Evolutionary conservation across 2,888 invertebrate species (phyloP).

Genomic region (Andrena trimmerana): DNA sequence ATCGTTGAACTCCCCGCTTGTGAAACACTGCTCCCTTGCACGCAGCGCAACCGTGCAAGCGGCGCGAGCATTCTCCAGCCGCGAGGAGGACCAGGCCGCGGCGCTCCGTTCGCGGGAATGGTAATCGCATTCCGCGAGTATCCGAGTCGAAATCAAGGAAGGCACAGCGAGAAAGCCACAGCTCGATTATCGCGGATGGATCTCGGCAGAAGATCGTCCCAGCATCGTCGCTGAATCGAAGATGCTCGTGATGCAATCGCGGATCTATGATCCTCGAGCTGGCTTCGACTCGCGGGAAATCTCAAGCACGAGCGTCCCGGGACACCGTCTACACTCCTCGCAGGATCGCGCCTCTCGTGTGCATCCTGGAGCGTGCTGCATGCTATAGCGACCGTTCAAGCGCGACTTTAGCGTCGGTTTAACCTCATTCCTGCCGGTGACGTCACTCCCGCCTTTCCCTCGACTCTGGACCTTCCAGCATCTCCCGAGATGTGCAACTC

Average conservation of each 20-base stretch:
- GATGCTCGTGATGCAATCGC: constrained; percentile 67
- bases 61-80: neutral
- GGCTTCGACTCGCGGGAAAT: constrained; percentile 51
- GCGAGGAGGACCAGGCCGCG: neutral
- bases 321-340: constrained; percentile 42
- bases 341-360: constrained; percentile 44
- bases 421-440: constrained; percentile 82
- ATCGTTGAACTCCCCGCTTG: constrained; percentile 18
- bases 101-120: constrained; percentile 20
- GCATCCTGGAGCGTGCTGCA: constrained; percentile 46
- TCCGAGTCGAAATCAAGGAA: constrained; percentile 36
- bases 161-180: constrained; percentile 19
- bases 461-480: constrained; percentile 78
- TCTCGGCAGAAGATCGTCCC: constrained; percentile 49
- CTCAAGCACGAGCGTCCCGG: constrained; percentile 45
- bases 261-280: constrained; percentile 63
- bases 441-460: constrained; percentile 82
- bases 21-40: constrained; percentile 2
- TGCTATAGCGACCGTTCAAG: constrained; percentile 49
- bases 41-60: neutral
- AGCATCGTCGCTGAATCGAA: constrained; percentile 21
- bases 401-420: constrained; percentile 79
- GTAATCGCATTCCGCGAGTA: constrained; percentile 46
- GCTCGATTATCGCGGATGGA: constrained; percentile 42
- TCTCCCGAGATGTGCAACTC: constrained; percentile 78